Base-by-base conservation (phyloP, 1,140 invertebrate genomes). In the Drosophila prosaltans region DNA sequence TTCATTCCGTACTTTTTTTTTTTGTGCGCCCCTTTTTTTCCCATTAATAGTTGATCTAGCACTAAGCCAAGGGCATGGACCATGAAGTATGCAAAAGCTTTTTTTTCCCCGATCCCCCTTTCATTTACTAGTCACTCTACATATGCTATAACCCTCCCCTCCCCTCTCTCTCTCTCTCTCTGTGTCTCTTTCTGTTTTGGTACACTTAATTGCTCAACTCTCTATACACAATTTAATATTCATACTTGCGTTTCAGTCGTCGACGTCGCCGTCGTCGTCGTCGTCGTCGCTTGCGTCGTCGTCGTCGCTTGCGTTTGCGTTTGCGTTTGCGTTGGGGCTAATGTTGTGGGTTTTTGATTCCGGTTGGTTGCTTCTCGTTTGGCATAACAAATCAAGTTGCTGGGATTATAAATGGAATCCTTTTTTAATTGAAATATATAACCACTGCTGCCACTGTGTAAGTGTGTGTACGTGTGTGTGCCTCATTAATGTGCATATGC, bases 381-480 rank as follows among this genome's bases (percentile, higher is more conserved):
- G 64, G 76, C 84, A 88, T 86, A 88, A 82, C 86, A 84, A 88
- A 89, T 74, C 77, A 59, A 79, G 76, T 81, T 68, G 62, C 51
- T 51, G 45, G 78, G 79, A 81, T 81, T 81, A 81, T 75, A 81
- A 72, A 81, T 72, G 72, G 80, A 90, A 90, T 90, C 86, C 86
- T 80, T 90, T 90, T 90, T 90, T 90, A 90, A 90, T 90, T 90
- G 88, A 90, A 90, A 90, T 85, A 77, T 74, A 78, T 69, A 82
- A 65, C 70, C 67, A 60, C 45, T 67, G 72, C 69, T 60, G 66
- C 45, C 28, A 26, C 55, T 41, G 9, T 41, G 9, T 58, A 9
- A 16, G 36, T n/a, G 60, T 64, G 41, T 74, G 62, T 61, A 16
- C 16, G 62, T 78, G 66, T 67, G 71, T 69, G 60, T 39, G 66